A percentile compares a stretch with the other conserved stretches of the same genome.
phyloP scores from a whole-genome alignment of 2,888 invertebrate species.

The Tinea pellionella region DNA sequence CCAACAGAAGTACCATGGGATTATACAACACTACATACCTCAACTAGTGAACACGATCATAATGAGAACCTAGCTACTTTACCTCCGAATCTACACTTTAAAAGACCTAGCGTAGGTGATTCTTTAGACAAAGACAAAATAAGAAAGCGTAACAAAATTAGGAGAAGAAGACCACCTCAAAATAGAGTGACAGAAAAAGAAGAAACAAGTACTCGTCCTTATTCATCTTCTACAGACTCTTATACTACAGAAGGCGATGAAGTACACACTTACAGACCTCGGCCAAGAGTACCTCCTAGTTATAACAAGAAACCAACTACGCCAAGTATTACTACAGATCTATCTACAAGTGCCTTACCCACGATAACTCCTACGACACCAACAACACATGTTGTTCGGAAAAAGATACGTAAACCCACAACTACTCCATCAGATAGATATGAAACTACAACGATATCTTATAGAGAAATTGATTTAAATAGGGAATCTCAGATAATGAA shows the following conservation, averaged over 20 bases:
- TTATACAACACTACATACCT: constrained; percentile 30
- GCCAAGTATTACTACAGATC: constrained; percentile 50
- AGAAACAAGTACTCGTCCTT: constrained; percentile 32
- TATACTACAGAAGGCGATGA: constrained; percentile 39
- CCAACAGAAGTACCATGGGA: constrained; percentile 19
- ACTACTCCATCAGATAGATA: constrained; percentile 39
- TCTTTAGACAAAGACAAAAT: constrained; percentile 45
- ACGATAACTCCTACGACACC: constrained; percentile 57
- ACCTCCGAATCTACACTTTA: constrained; percentile 58
- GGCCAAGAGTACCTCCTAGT: constrained; percentile 38
- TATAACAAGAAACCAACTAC: constrained; percentile 45
- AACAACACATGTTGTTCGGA: constrained; percentile 50
- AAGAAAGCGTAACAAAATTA: constrained; percentile 55
- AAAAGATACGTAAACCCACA: constrained; percentile 41
- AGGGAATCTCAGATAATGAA: constrained; percentile 65
- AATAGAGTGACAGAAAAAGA: constrained; percentile 36
- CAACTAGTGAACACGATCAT: constrained; percentile 25
- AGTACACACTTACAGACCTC: constrained; percentile 45
- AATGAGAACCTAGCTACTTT: constrained; percentile 51
- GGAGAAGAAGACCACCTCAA: constrained; percentile 53
- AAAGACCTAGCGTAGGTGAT: constrained; percentile 37
- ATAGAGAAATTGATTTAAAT: constrained; percentile 33
- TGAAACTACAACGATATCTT: constrained; percentile 45
- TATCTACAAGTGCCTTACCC: constrained; percentile 57
- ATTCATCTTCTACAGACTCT: constrained; percentile 33